Evolutionary conservation across 1,140 invertebrate genomes (phyloP).

Genomic region (Anoplophora glabripennis): DNA sequence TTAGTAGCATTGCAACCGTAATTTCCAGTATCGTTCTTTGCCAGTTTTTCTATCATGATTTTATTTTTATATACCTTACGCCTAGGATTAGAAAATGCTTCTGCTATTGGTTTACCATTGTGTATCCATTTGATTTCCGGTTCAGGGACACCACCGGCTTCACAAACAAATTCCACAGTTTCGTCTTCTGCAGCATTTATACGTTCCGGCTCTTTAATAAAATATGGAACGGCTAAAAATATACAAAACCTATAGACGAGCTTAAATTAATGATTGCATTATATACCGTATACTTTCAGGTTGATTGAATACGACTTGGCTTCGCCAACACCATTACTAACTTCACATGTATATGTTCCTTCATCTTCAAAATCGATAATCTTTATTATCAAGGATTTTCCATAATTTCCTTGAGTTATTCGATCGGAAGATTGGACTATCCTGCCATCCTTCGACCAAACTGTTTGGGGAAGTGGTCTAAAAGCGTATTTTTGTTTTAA

Average conservation of each 20-base stretch:
- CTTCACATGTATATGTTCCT: constrained; percentile 86
- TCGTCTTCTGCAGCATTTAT: constrained; percentile 89
- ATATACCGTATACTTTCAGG: constrained; percentile 70
- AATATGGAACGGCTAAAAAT: constrained; percentile 80
- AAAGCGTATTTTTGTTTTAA: constrained; percentile 5
- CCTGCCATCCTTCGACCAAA: constrained; percentile 80
- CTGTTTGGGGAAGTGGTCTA: constrained; percentile 72
- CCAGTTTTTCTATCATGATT: constrained; percentile 79
- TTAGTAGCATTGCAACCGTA: constrained; percentile 99
- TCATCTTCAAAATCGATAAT: constrained; percentile 82
- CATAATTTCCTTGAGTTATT: constrained; percentile 83
- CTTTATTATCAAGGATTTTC: constrained; percentile 86
- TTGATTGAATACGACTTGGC: constrained; percentile 82
- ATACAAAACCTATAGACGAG: constrained; percentile 1
- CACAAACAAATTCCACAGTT: constrained; percentile 80
- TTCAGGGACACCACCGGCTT: constrained; percentile 81
- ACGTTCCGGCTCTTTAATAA: constrained; percentile 86
- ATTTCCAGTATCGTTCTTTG: constrained; percentile 91
- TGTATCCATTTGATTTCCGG: constrained; percentile 95
- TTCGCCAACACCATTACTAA: constrained; percentile 83
- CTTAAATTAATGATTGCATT: not conserved
- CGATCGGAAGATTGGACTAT: constrained; percentile 67
- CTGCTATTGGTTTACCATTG: constrained; percentile 86
- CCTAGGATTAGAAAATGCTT: constrained; percentile 72
- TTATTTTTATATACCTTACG: constrained; percentile 66